Evolutionary conservation across 2,113 vertebrate genomes (phyloP), one percentile per base, ranked within the genome.

Genomic region (Myodes glareolus): DNA sequence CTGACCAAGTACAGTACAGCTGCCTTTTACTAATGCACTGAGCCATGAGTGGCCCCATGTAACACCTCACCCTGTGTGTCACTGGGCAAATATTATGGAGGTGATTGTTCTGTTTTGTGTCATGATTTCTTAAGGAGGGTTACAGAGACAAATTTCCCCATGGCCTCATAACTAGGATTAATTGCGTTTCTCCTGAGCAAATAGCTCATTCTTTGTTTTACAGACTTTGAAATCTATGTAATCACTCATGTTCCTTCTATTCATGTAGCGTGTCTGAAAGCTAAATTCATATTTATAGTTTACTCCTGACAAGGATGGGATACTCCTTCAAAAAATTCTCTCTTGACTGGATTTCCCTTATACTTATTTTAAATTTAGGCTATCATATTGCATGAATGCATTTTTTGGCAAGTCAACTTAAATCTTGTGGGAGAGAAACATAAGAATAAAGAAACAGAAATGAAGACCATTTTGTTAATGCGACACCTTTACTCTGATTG

Each of bases 201-300:
- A 95, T 45, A 61, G 33, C n/a, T 89, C 45, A 11, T 70, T 96
- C 65, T 95, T 97, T 91, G 87, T 95, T 82, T 92, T 91, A 70
- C 72, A 88, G 82, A 93, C 42, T 77, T 21, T 90, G 86, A 23
- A 77, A 8, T 84, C 86, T 73, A 93, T 91, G 31, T 27, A 82
- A 87, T 95, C 76, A 73, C 36, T 92, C 55, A 58, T n/a, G 31
- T 87, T 89, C 94, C 70, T 70, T 65, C 61, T 87, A 73, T 92
- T 91, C 68, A 92, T 16, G 27, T 27, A 88, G 82, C 65, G 31
- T 67, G 52, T 70, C 91, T 96, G 73, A 50, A 95, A 84, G 17
- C 47, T 94, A 84, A 23, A 52, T 78, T 91, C 55, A 85, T 91
- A 94, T 92, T 86, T 91, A 94, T 11, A 85, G 45, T 47, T 78